phyloP scores from a whole-genome alignment of 1,140 invertebrate species.

The Drosophila aff. region DNA sequence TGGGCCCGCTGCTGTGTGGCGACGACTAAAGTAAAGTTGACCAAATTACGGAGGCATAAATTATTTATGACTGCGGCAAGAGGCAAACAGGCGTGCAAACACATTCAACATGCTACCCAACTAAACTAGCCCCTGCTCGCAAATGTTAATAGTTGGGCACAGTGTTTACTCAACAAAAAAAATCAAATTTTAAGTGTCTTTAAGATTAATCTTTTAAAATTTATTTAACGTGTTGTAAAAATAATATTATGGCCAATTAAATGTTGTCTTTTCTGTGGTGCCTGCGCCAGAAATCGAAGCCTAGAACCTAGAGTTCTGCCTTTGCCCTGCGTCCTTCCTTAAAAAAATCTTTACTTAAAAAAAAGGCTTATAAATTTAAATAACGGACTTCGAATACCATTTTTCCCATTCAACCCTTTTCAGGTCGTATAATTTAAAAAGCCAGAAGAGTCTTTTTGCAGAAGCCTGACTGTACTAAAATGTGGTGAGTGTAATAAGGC shows the following conservation, averaged over 20 bases:
- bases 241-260: background rate
- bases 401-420: background rate
- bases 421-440: background rate
- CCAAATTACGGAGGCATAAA: constrained; percentile 80
- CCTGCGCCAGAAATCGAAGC: background rate
- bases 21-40: constrained; percentile 63
- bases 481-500: constrained; percentile 50
- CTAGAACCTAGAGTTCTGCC: background rate
- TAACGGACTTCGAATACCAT: too few species aligned
- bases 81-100: constrained; percentile 60
- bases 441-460: too few species aligned
- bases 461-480: constrained; percentile 10
- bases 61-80: constrained; percentile 77
- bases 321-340: background rate
- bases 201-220: too few species aligned
- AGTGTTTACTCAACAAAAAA: constrained; percentile 5
- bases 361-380: too few species aligned
- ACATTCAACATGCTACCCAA: constrained; percentile 40
- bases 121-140: constrained; percentile 31
- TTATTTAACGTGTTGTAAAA: background rate
- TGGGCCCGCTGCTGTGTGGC: constrained; percentile 15
- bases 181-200: fast-evolving
- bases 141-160: constrained; percentile 41
- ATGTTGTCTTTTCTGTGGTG: background rate
- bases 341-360: background rate